Evolutionary conservation across 2,113 vertebrate genomes (phyloP), one percentile per base, ranked within the genome.

Genomic region (Podarcis cretensis): DNA sequence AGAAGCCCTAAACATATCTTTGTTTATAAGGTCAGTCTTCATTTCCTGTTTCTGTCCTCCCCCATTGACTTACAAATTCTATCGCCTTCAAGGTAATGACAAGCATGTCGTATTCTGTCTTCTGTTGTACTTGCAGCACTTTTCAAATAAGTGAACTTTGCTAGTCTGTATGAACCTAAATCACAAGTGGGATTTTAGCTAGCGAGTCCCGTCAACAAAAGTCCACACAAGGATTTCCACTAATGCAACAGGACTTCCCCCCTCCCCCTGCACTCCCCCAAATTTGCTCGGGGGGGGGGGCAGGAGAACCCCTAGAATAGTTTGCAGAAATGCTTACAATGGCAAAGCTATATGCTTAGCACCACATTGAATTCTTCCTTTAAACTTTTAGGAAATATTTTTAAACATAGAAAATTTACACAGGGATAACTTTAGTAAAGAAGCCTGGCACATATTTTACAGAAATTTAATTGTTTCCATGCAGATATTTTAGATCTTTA

Each of bases 11-110:
- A 95, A 95, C 96, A 95, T 96, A 95, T 95, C 96, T 96, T 96
- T 97, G 96, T 96, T 97, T 94, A 95, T 96, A 96, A 96, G 96
- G 92, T 96, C 97, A 97, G 95, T 96, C 96, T 94, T 90, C 96
- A 91, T 96, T 97, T 97, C 96, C 95, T 90, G 74, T 83, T 96
- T 96, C 94, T 96, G 93, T 95, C 68, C 63, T 96, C 91, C 95
- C 96, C 95, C 91, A 1, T 91, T 95, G 94, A 96, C 57, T 94
- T 93, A 92, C 95, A 92, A 93, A 92, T 87, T 90, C 65, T 83
- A 30, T 84, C 83, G 76, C 84, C 86, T 8, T 1, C 91, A 89
- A 95, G 95, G 92, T 92, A 85, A 94, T 86, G 93, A 92, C 94
- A 95, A 92, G 85, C 95, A 89, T 93, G 85, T 0, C 93, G 91